Conservation (phyloP, 1,140 invertebrate genomes). For the Trichoplusia ni region DNA sequence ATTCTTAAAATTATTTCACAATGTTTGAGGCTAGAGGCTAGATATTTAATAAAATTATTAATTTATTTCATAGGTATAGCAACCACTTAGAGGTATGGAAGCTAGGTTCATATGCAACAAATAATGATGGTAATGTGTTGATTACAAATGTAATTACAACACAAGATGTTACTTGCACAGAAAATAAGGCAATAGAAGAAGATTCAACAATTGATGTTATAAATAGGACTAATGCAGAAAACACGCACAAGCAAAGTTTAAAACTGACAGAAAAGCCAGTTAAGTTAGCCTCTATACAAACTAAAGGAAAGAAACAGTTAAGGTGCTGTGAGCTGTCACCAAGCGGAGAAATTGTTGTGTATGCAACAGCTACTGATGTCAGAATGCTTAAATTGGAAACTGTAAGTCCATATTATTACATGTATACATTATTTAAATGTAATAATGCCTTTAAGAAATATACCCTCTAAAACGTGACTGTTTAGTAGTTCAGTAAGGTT, state of each 20-base stretch:
- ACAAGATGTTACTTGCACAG: conserved; percentile 38
- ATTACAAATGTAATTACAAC: conserved; percentile 42
- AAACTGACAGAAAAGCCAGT: conserved; percentile 82
- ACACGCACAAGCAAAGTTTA: conserved; percentile 52
- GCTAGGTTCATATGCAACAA: conserved; percentile 79
- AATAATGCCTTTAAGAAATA: too few species aligned
- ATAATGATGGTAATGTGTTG: conserved; percentile 54
- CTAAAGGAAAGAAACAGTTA: conserved; percentile 84
- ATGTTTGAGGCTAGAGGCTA: too few species aligned
- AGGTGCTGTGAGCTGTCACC: conserved; percentile 86
- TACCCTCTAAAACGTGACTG: too few species aligned
- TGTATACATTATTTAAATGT: too few species aligned
- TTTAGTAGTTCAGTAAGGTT: too few species aligned
- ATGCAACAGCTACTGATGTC: conserved; percentile 86
- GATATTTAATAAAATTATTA: not conserved
- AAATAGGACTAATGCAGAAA: conserved; percentile 40
- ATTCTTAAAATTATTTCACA: too few species aligned
- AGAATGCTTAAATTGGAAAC: conserved; percentile 86
- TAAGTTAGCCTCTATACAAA: conserved; percentile 85
- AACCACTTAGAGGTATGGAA: conserved; percentile 86
- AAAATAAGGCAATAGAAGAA: conserved; percentile 51
- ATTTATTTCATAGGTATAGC: conserved; percentile 82
- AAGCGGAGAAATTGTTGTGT: conserved; percentile 86
- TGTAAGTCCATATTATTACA: too few species aligned
- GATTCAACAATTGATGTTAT: conserved; percentile 52